Evolutionary conservation across 2,113 vertebrate species (phyloP).

Genomic region (Aphelocoma coerulescens): DNA sequence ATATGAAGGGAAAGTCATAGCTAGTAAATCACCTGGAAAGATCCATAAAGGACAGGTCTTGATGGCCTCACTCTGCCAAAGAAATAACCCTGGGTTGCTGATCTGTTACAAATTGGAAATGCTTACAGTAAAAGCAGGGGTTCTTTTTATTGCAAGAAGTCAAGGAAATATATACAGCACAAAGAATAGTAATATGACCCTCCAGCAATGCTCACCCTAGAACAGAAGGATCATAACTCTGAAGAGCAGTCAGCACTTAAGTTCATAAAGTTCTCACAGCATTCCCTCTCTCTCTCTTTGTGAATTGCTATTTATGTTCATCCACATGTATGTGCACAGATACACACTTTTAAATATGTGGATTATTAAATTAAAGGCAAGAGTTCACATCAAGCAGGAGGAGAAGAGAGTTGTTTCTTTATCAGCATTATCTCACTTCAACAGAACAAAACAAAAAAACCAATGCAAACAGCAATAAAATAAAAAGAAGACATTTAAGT

Average conservation of each 20-base stretch:
- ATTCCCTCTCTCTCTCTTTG: not conserved
- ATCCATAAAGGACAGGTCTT: not conserved
- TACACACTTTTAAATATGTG: not conserved
- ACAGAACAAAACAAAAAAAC: not conserved
- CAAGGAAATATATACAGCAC: slow-evolving; percentile 12
- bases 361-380: not conserved
- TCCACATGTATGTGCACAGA: not conserved
- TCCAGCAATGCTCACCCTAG: not conserved
- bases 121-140: not conserved
- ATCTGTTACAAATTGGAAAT: slow-evolving; percentile 27
- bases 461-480: not conserved
- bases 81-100: slow-evolving; percentile 22
- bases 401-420: not conserved
- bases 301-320: not conserved
- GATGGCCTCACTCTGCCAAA: slow-evolving; percentile 11
- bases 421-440: not conserved
- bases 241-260: slow-evolving; percentile 31
- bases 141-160: slow-evolving; percentile 10
- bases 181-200: slow-evolving; percentile 17
- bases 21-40: not conserved
- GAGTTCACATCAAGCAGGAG: not conserved
- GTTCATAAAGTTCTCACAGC: slow-evolving; percentile 12
- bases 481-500: not conserved
- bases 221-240: slow-evolving; percentile 24
- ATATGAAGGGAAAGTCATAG: not conserved